Percentiles rank a stretch among this genome's conserved stretches.
These are phyloP conservation scores for Pangasianodon gigas DNA, from an alignment of 2,113 vertebrate genomes.

Conservation along the genomic window DNA sequence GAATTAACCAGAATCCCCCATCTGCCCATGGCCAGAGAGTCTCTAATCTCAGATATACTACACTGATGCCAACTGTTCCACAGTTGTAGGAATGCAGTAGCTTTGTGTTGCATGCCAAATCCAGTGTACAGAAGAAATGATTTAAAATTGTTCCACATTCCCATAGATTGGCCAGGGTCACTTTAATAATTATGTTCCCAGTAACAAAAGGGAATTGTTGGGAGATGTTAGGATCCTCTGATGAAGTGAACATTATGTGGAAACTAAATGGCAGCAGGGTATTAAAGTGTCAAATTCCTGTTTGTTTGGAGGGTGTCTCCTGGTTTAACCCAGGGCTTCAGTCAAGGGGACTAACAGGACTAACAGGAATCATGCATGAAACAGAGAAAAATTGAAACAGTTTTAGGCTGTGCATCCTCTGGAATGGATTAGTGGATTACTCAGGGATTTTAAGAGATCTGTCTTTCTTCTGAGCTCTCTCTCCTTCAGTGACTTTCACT, in stretches of 20 bases:
- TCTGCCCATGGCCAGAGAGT: slow-evolving; percentile 2
- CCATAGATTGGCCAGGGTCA: neutral
- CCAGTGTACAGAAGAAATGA: neutral
- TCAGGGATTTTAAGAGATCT: slow-evolving; percentile 5
- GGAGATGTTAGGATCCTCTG: neutral
- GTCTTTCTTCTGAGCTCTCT: neutral
- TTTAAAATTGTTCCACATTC: neutral
- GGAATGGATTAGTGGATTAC: slow-evolving; percentile 27
- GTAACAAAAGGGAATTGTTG: neutral
- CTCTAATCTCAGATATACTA: slow-evolving; percentile 11
- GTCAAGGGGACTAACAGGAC: slow-evolving; percentile 1
- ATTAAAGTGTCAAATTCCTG: neutral
- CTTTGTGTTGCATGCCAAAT: neutral
- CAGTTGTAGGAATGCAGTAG: neutral
- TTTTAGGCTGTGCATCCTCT: slow-evolving; percentile 7
- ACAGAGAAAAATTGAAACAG: neutral
- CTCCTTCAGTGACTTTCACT: slow-evolving; percentile 6
- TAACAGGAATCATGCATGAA: neutral
- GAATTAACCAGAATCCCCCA: slow-evolving; percentile 24
- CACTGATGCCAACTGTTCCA: slow-evolving; percentile 14
- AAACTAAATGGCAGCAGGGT: neutral
- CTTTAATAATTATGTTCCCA: neutral
- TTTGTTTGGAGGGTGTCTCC: neutral
- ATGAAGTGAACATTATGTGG: too few species aligned
- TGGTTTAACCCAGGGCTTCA: neutral